Conservation (phyloP, 2,113 vertebrate species). For the Cheirogaleus medius region DNA sequence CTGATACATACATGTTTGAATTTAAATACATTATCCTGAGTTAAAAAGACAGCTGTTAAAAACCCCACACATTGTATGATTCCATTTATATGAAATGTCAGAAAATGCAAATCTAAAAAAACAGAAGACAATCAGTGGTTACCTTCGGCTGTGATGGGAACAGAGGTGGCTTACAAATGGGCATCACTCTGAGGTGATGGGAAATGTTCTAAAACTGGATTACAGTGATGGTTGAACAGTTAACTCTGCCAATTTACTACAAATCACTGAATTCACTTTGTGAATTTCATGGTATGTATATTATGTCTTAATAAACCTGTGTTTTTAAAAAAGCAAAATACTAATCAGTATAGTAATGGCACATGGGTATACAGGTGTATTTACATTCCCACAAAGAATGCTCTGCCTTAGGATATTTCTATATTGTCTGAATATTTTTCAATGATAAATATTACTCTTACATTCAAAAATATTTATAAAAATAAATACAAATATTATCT, state of each 20-base stretch:
- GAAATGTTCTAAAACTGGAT: background rate
- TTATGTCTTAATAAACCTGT: background rate
- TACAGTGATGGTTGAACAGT: background rate
- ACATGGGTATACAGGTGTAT: background rate
- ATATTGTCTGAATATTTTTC: background rate
- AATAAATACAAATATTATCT: background rate
- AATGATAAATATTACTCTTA: background rate
- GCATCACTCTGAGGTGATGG: background rate
- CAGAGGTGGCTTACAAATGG: fast-evolving
- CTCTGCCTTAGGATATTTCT: background rate
- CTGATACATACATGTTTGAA: background rate
- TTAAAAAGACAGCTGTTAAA: background rate
- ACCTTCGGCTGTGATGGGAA: background rate
- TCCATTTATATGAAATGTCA: background rate
- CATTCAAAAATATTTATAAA: background rate
- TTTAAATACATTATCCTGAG: background rate
- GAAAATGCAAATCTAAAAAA: background rate
- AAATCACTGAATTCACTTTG: background rate
- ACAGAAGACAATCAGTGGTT: background rate
- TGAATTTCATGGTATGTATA: background rate
- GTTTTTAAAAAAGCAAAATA: background rate
- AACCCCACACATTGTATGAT: background rate
- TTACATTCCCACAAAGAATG: background rate
- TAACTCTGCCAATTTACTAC: background rate
- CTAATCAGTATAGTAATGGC: background rate